Conservation (phyloP, 2,113 vertebrate species). For the Pantherophis guttatus region DNA sequence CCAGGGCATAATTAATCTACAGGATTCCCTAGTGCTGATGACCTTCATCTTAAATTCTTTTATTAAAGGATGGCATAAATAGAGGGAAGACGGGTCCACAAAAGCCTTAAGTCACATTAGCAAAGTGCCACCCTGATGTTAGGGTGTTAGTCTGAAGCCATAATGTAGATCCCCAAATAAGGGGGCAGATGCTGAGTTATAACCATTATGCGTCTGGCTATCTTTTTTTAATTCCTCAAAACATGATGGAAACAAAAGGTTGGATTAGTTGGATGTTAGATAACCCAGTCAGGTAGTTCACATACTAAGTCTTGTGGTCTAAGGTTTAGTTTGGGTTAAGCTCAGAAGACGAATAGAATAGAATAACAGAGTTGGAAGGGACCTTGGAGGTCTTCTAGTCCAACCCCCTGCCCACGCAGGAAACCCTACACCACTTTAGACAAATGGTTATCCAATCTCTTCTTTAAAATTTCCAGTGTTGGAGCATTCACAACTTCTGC, state of each 20-base stretch:
- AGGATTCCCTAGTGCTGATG: not conserved
- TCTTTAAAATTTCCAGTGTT: too few species aligned
- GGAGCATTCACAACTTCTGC: too few species aligned
- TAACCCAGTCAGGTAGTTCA: not conserved
- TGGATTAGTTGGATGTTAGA: not conserved
- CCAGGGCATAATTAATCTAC: not conserved
- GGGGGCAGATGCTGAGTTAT: not conserved
- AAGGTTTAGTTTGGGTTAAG: not conserved
- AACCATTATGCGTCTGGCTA: not conserved
- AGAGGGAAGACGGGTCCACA: not conserved
- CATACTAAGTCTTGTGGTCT: not conserved
- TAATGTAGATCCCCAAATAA: not conserved
- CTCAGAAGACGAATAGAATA: too few species aligned
- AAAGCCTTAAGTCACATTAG: not conserved
- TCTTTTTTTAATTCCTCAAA: not conserved
- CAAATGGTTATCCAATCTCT: too few species aligned
- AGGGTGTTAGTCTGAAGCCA: not conserved
- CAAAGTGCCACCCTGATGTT: not conserved
- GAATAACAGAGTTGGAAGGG: too few species aligned
- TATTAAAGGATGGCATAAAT: not conserved
- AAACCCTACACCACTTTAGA: too few species aligned
- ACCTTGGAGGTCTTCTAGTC: too few species aligned
- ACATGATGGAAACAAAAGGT: not conserved
- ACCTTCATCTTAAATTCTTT: not conserved
- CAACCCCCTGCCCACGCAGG: too few species aligned